Conservation (phyloP, 2,888 invertebrate genomes). For the Spicauda simplicius region DNA sequence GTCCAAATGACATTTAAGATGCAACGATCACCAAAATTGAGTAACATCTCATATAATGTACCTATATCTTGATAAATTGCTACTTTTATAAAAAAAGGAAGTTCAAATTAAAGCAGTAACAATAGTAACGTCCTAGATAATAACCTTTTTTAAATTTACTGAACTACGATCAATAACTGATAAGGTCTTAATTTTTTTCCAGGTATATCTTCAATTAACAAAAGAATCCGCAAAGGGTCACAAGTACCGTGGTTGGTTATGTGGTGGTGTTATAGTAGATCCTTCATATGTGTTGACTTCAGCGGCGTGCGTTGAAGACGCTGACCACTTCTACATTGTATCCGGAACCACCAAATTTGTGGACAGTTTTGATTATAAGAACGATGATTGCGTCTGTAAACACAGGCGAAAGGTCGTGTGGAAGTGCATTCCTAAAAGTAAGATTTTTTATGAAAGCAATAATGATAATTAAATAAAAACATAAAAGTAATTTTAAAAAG, state of each 20-base stretch:
- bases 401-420: slow-evolving; percentile 73
- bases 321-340: slow-evolving; percentile 76
- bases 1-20: too few relatives aligned
- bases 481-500: too few relatives aligned
- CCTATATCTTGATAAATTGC: too few relatives aligned
- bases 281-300: slow-evolving; percentile 71
- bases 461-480: too few relatives aligned
- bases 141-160: too few relatives aligned
- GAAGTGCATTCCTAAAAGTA: slow-evolving; percentile 80
- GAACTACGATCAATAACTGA: too few relatives aligned
- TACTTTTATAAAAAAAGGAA: too few relatives aligned
- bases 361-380: slow-evolving; percentile 73
- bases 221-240: slow-evolving; percentile 77
- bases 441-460: slow-evolving; percentile 29
- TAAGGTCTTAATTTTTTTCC: slow-evolving; percentile 13
- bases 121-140: too few relatives aligned
- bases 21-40: too few relatives aligned
- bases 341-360: slow-evolving; percentile 73
- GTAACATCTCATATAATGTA: too few relatives aligned
- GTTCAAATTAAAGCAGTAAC: too few relatives aligned
- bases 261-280: slow-evolving; percentile 75
- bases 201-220: slow-evolving; percentile 77
- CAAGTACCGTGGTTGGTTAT: slow-evolving; percentile 77
- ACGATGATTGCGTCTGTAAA: slow-evolving; percentile 69
- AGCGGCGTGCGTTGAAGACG: slow-evolving; percentile 78